Evolutionary conservation across 2,888 invertebrate species (phyloP).

Genomic region (Thereva unica): DNA sequence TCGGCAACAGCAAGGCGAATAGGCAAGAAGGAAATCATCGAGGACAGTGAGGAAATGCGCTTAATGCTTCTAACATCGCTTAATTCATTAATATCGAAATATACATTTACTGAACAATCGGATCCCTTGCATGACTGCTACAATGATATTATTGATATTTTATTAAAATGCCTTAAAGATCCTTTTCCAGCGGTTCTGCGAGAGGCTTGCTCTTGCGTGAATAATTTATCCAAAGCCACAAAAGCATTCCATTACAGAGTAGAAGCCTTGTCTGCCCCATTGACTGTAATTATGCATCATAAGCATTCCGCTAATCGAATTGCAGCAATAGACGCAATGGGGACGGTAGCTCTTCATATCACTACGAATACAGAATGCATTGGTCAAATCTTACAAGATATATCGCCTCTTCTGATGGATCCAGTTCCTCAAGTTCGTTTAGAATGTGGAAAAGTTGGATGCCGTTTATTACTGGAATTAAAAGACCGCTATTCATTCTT

Average conservation of each 20-base stretch:
- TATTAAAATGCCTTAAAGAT: slow-evolving; percentile 74
- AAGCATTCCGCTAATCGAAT: slow-evolving; percentile 82
- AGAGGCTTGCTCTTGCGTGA: slow-evolving; percentile 74
- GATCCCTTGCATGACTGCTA: slow-evolving; percentile 48
- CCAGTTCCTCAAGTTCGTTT: slow-evolving; percentile 75
- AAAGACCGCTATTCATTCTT: slow-evolving; percentile 89
- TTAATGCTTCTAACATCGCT: slow-evolving; percentile 69
- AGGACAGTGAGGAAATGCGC: slow-evolving; percentile 80
- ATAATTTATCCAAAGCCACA: slow-evolving; percentile 67
- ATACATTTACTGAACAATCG: slow-evolving; percentile 60
- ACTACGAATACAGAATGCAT: slow-evolving; percentile 71
- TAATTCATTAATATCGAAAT: slow-evolving; percentile 65
- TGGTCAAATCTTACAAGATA: slow-evolving; percentile 73
- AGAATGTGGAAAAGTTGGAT: slow-evolving; percentile 76
- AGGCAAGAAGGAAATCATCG: slow-evolving; percentile 72
- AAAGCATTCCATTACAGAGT: slow-evolving; percentile 75
- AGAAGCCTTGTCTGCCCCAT: slow-evolving; percentile 73
- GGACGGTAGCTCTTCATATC: slow-evolving; percentile 62
- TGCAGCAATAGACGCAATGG: slow-evolving; percentile 73
- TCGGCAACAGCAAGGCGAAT: slow-evolving; percentile 77
- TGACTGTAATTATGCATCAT: slow-evolving; percentile 74
- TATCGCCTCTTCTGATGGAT: slow-evolving; percentile 88
- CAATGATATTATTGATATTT: slow-evolving; percentile 70
- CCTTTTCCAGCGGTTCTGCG: slow-evolving; percentile 80
- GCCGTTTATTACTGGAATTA: slow-evolving; percentile 76